Evolutionary conservation across 2,113 vertebrate species (phyloP).

Genomic region (Nicator chloris): DNA sequence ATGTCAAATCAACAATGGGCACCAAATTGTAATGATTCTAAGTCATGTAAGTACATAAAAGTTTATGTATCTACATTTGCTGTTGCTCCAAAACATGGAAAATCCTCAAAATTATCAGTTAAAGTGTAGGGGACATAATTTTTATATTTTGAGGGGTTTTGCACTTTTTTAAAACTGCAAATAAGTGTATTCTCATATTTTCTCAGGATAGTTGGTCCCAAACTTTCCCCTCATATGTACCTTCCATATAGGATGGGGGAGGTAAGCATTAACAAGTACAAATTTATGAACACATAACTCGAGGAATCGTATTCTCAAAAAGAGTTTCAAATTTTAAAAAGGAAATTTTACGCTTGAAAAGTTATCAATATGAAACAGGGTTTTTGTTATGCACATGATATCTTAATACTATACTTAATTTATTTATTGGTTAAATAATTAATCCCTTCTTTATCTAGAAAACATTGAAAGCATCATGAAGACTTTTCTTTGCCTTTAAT

Average conservation of each 20-base stretch:
- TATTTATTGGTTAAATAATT: background rate
- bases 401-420: background rate
- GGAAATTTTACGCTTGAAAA: background rate
- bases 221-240: background rate
- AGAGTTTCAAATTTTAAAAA: background rate
- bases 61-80: background rate
- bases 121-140: background rate
- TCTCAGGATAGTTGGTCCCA: background rate
- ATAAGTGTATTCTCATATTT: background rate
- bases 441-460: background rate
- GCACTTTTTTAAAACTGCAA: background rate
- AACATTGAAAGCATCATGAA: background rate
- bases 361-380: rapidly evolving
- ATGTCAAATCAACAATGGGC: background rate
- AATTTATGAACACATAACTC: background rate
- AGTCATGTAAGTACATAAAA: background rate
- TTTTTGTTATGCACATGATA: background rate
- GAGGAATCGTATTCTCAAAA: background rate
- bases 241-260: background rate
- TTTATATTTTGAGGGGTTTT: background rate
- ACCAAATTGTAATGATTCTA: background rate
- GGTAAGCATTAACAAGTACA: background rate
- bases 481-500: background rate
- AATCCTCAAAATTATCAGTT: background rate
- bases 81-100: background rate